phyloP scores from a whole-genome alignment of 1,140 invertebrate genomes.

The Brachystomella parvula region DNA sequence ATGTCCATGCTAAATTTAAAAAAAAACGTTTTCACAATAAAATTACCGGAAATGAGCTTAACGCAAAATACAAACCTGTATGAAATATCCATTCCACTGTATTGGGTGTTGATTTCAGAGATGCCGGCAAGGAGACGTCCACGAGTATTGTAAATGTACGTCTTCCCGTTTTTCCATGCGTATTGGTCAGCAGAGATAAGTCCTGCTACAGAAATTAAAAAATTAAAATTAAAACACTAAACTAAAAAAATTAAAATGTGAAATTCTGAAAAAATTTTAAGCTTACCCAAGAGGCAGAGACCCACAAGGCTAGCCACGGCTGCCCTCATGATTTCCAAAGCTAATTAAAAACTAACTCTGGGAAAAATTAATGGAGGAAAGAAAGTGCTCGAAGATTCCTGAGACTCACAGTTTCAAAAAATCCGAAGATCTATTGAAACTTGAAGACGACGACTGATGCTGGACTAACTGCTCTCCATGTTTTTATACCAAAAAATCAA shows the following conservation, averaged over 20 bases:
- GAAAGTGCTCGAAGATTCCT: not conserved
- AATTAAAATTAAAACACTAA: conserved; percentile 8
- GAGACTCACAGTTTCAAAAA: not conserved
- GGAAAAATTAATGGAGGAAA: not conserved
- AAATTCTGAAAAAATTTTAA: not conserved
- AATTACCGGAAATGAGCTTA: not conserved
- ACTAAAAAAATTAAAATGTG: not conserved
- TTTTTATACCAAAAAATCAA: conserved; percentile 14
- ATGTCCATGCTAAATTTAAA: too few species aligned
- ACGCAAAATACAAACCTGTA: conserved; percentile 14
- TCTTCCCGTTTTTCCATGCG: conserved; percentile 22
- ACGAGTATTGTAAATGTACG: conserved; percentile 25
- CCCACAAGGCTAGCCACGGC: conserved; percentile 21
- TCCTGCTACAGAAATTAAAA: conserved; percentile 30
- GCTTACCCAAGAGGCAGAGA: conserved; percentile 35
- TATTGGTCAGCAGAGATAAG: conserved; percentile 24
- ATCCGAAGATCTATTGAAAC: conserved; percentile 14
- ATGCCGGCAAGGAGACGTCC: conserved; percentile 26
- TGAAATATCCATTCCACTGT: conserved; percentile 25
- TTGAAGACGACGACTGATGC: conserved; percentile 3
- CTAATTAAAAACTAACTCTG: not conserved
- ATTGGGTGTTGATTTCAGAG: conserved; percentile 22
- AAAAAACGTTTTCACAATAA: conserved; percentile 1
- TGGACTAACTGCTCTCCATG: not conserved
- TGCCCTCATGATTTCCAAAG: conserved; percentile 31